A percentile compares a stretch with the other conserved stretches of the same genome.
phyloP scores from a whole-genome alignment of 53 echinoderm and acorn worm species.

The Pentamera pediparva region DNA sequence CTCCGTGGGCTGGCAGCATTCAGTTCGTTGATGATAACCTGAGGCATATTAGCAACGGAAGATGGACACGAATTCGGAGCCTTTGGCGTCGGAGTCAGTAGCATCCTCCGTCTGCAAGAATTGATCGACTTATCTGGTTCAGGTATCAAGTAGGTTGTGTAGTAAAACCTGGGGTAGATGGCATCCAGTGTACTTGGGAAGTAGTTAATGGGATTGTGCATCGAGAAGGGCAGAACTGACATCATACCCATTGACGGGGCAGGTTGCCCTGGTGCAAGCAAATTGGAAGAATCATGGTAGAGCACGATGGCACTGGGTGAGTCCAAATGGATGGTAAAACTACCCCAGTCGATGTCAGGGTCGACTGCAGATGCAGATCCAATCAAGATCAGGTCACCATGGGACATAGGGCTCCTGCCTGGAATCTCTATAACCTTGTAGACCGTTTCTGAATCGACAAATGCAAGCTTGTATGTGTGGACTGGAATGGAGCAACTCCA shows the following conservation, averaged over 20 bases:
- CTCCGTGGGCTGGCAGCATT: constrained; percentile 64
- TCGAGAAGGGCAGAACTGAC: not conserved
- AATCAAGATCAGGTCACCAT: not conserved
- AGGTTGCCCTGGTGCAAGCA: not conserved
- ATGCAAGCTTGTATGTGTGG: not conserved
- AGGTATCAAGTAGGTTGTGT: not conserved
- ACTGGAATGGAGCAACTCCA: not conserved
- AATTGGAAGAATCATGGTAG: not conserved
- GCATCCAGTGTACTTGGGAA: not conserved
- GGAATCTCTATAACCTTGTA: constrained; percentile 3
- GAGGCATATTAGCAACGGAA: not conserved
- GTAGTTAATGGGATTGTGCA: not conserved
- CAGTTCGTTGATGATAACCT: constrained; percentile 71
- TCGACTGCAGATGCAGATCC: not conserved
- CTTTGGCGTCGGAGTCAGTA: not conserved
- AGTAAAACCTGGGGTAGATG: not conserved
- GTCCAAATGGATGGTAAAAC: not conserved
- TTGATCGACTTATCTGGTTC: not conserved
- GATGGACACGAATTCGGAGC: not conserved
- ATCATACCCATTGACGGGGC: not conserved
- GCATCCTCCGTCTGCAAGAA: not conserved
- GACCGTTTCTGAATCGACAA: not conserved
- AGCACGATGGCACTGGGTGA: constrained; percentile 3
- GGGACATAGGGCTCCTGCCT: not conserved
- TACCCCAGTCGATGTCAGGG: constrained; percentile 2